phyloP scores from a whole-genome alignment of 1,140 invertebrate species.

The Drosophila carrolli region DNA sequence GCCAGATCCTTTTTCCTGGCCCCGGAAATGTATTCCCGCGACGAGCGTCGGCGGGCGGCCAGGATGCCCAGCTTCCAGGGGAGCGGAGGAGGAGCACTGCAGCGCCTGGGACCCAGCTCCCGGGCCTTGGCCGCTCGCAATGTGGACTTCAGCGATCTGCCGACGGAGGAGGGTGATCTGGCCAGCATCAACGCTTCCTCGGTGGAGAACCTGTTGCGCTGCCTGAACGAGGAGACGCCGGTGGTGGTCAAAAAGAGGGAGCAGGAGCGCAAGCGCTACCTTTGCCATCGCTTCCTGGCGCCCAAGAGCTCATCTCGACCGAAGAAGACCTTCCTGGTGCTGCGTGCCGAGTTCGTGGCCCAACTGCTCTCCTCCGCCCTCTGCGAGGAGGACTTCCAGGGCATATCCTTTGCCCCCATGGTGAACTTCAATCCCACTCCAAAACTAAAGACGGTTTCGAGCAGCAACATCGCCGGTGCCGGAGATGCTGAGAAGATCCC shows the following conservation, averaged over 20 bases:
- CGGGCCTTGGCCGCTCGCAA: not conserved
- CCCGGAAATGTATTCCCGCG: not conserved
- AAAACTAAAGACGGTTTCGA: slow-evolving; percentile 24
- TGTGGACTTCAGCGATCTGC: slow-evolving; percentile 26
- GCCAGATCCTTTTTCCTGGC: slow-evolving; percentile 1
- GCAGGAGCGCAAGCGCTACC: slow-evolving; percentile 46
- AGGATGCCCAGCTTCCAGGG: slow-evolving; percentile 7
- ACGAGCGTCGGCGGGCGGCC: slow-evolving; percentile 6
- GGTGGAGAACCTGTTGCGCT: not conserved
- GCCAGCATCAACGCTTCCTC: not conserved
- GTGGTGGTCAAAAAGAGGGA: slow-evolving; percentile 17
- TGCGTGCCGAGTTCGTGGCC: slow-evolving; percentile 65
- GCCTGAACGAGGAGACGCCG: slow-evolving; percentile 13
- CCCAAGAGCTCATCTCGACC: not conserved
- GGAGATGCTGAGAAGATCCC: slow-evolving; percentile 55
- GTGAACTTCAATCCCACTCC: not conserved
- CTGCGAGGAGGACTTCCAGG: slow-evolving; percentile 50
- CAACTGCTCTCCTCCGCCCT: slow-evolving; percentile 60
- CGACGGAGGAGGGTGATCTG: slow-evolving; percentile 11
- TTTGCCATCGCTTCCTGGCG: slow-evolving; percentile 55
- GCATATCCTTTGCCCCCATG: not conserved
- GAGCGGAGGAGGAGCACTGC: not conserved
- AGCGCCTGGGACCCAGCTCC: not conserved
- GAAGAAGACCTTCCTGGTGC: slow-evolving; percentile 34
- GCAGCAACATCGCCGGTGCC: slow-evolving; percentile 45